phyloP scores from a whole-genome alignment of 2,888 invertebrate species.

The Malachius bipustulatus region DNA sequence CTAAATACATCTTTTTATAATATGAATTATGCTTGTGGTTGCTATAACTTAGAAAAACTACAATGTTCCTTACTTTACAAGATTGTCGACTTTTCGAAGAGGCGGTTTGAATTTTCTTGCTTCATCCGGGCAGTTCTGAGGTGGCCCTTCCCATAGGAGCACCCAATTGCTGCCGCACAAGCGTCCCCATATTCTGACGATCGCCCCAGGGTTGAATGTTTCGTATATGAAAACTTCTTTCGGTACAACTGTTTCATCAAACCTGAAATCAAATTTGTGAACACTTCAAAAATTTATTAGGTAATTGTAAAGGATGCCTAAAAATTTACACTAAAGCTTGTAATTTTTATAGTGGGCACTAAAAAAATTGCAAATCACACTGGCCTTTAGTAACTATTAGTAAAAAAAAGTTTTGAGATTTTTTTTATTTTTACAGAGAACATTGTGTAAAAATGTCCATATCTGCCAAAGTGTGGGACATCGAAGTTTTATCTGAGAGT shows the following conservation, averaged over 20 bases:
- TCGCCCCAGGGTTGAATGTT: slow-evolving; percentile 75
- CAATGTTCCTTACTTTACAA: slow-evolving; percentile 43
- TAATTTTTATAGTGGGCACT: too few relatives aligned
- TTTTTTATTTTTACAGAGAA: too few relatives aligned
- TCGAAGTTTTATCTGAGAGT: too few relatives aligned
- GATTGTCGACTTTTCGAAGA: slow-evolving; percentile 44
- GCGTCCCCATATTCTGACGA: slow-evolving; percentile 68
- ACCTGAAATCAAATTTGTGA: slow-evolving; percentile 36
- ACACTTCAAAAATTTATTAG: slow-evolving; percentile 3
- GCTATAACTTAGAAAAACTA: background rate
- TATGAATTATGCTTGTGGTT: slow-evolving; percentile 12
- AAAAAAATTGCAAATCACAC: too few relatives aligned
- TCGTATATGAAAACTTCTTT: slow-evolving; percentile 64
- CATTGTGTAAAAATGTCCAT: too few relatives aligned
- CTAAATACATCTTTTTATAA: too few relatives aligned
- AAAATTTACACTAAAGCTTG: too few relatives aligned
- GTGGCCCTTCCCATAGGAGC: slow-evolving; percentile 64
- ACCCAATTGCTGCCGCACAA: slow-evolving; percentile 48
- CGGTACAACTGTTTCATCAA: slow-evolving; percentile 55
- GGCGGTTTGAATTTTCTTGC: slow-evolving; percentile 69
- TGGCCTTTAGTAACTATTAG: too few relatives aligned
- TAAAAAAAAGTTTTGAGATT: too few relatives aligned
- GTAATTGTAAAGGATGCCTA: too few relatives aligned
- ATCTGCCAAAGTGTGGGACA: too few relatives aligned
- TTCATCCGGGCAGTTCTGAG: slow-evolving; percentile 44